Base-by-base conservation (phyloP, 2,113 vertebrate genomes). In the Xerus inauris region DNA sequence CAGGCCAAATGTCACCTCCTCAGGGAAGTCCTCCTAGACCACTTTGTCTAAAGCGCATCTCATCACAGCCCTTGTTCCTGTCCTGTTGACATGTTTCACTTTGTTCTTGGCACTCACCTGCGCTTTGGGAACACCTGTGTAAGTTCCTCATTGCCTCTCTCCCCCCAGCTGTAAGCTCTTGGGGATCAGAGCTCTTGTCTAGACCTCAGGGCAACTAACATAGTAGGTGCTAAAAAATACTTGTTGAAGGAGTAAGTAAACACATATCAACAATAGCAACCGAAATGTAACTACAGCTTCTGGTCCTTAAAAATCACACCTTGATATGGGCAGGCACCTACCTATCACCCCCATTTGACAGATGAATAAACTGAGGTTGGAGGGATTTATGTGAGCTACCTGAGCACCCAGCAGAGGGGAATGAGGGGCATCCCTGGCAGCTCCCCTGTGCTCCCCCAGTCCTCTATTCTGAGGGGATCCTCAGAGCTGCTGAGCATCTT, bases 351-450 rank as follows among this genome's bases (percentile, higher is more conserved):
- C n/a, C 19, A 51, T 87, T 69, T 45, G 64, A n/a, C 19, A 38
- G 81, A 77, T 0, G 20, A 13, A 19, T n/a, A 97, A 94, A 69
- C 87, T 13, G 89, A 98, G 93, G 95, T 97, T 96, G 2, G 35
- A 49, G 40, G 0, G 0, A 26, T 32, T 75, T 59, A 1, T 0
- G 10, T 40, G 54, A 3, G 14, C 26, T 7, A 17, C 49, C 38
- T 6, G 65, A 92, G 57, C 30, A 13, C 22, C 14, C 8, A 4
- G 54, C 26, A 38, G 20, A 38, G 49, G 73, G 24, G 35, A 19
- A 7, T 1, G 26, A 49, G 2, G 30, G 0, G 42, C 38, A 3
- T n/a, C 17, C 16, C 17, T 5, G 2, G 16, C 8, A 22, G 14
- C 28, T 77, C 79, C 75, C 35, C 62, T 65, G 49, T 5, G 19